phyloP scores from a whole-genome alignment of 2,888 invertebrate species.

The Conomelus anceps region DNA sequence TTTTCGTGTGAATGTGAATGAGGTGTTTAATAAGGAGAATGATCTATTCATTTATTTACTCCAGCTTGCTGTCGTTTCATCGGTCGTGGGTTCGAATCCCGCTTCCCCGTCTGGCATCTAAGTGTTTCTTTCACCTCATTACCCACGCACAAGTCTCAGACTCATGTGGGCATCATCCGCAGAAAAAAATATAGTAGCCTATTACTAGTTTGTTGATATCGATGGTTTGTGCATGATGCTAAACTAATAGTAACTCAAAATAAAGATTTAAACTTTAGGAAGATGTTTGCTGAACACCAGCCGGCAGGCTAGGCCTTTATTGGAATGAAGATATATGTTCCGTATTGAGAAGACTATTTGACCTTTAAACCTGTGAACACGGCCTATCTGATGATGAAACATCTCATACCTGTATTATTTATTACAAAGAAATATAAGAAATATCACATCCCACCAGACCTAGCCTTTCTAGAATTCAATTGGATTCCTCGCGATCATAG shows the following conservation, averaged over 20 bases:
- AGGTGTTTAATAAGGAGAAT: too few relatives aligned
- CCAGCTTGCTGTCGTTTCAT: too few relatives aligned
- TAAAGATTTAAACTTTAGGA: background rate
- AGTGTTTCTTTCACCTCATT: too few relatives aligned
- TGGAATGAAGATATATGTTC: background rate
- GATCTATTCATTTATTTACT: too few relatives aligned
- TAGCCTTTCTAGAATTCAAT: background rate
- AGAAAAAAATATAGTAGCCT: too few relatives aligned
- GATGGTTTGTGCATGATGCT: too few relatives aligned
- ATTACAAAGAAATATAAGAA: background rate
- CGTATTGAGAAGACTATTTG: background rate
- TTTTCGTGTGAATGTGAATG: too few relatives aligned
- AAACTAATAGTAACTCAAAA: background rate
- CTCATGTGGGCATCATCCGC: too few relatives aligned
- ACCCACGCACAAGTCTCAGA: too few relatives aligned
- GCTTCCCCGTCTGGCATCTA: too few relatives aligned
- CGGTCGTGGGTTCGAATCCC: too few relatives aligned
- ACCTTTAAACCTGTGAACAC: background rate
- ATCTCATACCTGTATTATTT: background rate
- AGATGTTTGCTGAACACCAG: background rate
- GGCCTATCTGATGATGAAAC: background rate
- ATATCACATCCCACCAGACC: background rate
- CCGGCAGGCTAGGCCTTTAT: background rate
- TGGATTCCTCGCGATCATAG: background rate
- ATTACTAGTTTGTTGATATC: too few relatives aligned